These are phyloP conservation scores for Drosophila kurseongensis DNA, from an alignment of 1,140 invertebrate species.

Conservation along the genomic window DNA sequence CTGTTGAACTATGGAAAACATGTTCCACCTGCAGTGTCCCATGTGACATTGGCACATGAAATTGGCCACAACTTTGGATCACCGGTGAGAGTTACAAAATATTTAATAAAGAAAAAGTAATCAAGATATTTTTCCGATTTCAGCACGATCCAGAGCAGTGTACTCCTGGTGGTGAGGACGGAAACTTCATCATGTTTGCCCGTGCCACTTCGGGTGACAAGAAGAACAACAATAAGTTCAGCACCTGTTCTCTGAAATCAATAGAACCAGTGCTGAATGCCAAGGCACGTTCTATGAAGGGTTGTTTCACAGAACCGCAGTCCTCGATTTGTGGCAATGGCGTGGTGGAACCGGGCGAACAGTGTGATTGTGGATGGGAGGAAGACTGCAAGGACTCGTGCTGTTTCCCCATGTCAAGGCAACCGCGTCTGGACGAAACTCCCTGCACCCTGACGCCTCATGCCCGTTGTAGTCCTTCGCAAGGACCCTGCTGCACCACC, in stretches of 20 bases:
- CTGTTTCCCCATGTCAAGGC: constrained; percentile 95
- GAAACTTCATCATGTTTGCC: constrained; percentile 99
- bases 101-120: neutral
- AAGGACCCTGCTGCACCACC: constrained; percentile 97
- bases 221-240: constrained; percentile 98
- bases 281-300: constrained; percentile 94
- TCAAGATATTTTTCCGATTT: constrained; percentile 53
- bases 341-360: constrained; percentile 97
- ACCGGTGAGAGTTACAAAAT: constrained; percentile 87
- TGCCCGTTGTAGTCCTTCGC: constrained; percentile 84
- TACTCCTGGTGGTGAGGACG: constrained; percentile 95
- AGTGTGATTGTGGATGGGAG: constrained; percentile 99
- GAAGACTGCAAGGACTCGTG: constrained; percentile 97
- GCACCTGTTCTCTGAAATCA: constrained; percentile 95
- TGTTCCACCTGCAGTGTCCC: constrained; percentile 98
- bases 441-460: constrained; percentile 93
- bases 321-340: constrained; percentile 97
- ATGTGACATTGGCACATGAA: constrained; percentile 99
- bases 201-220: constrained; percentile 98
- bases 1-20: constrained; percentile 99
- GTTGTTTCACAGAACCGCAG: constrained; percentile 97
- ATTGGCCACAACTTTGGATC: constrained; percentile 99
- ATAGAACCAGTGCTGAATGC: constrained; percentile 98
- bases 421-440: constrained; percentile 90
- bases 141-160: constrained; percentile 98